Evolutionary conservation across 2,113 vertebrate species (phyloP).

Genomic region (Plectropomus leopardus): DNA sequence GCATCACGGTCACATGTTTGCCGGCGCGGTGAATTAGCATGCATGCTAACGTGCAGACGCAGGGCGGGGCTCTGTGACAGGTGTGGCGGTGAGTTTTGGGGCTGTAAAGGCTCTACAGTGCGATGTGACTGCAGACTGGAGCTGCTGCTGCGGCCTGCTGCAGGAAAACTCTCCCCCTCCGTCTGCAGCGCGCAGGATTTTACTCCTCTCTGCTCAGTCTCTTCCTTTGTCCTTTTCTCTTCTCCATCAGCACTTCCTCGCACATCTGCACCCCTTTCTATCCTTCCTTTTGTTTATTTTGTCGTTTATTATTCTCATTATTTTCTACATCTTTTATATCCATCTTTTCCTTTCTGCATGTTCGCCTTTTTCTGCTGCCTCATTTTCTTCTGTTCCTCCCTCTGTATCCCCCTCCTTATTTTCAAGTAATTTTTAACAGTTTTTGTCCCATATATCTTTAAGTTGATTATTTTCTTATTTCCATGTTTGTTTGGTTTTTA

Average conservation of each 20-base stretch:
- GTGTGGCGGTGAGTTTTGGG: conserved; percentile 40
- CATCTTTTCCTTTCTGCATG: no score
- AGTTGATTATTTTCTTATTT: no score
- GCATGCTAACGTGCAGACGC: background rate
- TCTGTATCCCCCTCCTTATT: no score
- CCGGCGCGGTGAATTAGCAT: conserved; percentile 19
- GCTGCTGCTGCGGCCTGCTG: conserved; percentile 22
- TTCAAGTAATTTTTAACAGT: no score
- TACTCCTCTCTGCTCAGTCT: background rate
- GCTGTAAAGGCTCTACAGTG: conserved; percentile 3
- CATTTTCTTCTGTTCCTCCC: background rate
- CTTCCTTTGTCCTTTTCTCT: background rate
- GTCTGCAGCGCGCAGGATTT: background rate
- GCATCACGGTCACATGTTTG: conserved; percentile 20
- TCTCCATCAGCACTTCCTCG: background rate
- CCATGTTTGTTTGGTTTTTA: no score
- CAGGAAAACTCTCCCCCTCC: conserved; percentile 14
- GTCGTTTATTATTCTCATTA: background rate
- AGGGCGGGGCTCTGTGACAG: conserved; percentile 26
- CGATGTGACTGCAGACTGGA: conserved; percentile 26
- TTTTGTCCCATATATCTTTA: no score
- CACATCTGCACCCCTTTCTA: no score
- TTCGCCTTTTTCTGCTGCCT: background rate
- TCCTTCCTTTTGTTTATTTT: no score
- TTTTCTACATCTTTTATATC: background rate